Percentiles rank a stretch among this genome's conserved stretches.
Conservation (phyloP, 2,113 vertebrate species). For the Eubucco bourcierii region DNA sequence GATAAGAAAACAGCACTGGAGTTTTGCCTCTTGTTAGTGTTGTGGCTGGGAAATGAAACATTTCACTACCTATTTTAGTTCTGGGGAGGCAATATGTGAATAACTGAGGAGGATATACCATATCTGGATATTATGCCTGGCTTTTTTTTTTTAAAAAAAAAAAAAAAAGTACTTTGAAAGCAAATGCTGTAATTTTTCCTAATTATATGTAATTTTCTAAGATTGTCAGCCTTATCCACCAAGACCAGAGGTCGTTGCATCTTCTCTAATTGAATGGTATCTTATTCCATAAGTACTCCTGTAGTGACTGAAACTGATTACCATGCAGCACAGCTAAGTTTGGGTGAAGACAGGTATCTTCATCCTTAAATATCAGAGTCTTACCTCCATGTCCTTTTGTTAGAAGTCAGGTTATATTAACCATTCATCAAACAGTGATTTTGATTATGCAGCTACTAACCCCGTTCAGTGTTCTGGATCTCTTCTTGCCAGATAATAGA, state of each 20-base stretch:
- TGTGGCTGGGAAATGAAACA: constrained; percentile 26
- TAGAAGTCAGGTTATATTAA: not conserved
- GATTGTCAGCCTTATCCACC: not conserved
- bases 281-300: not conserved
- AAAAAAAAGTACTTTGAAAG: constrained; percentile 29
- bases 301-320: not conserved
- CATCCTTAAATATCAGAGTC: not conserved
- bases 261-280: constrained; percentile 13
- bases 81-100: not conserved
- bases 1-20: not conserved
- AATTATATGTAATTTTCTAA: constrained; percentile 52
- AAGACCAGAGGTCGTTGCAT: not conserved
- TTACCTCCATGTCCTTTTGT: not conserved
- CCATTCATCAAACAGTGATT: not conserved
- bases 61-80: constrained; percentile 37
- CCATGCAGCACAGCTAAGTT: not conserved
- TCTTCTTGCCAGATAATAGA: not conserved
- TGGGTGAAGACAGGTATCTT: not conserved
- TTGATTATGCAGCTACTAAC: not conserved
- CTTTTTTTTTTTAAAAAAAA: not conserved
- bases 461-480: not conserved
- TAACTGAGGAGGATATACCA: not conserved
- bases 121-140: constrained; percentile 13
- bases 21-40: not conserved
- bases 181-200: constrained; percentile 21